phyloP scores from a whole-genome alignment of 2,888 invertebrate species.

The Apeira syringaria region DNA sequence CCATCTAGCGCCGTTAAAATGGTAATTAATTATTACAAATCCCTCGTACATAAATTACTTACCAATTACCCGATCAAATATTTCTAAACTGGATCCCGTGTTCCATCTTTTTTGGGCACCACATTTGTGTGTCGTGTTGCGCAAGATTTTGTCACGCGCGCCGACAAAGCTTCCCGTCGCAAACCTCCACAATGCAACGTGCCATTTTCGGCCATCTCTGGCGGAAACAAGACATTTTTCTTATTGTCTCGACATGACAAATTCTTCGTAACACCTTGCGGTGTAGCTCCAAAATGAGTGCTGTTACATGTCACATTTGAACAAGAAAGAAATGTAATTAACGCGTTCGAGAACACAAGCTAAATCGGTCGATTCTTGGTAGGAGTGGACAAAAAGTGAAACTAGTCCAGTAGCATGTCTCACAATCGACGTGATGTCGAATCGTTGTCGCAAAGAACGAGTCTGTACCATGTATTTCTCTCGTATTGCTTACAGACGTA shows the following conservation, averaged over 20 bases:
- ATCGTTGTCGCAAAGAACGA: constrained; percentile 77
- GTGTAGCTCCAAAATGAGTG: constrained; percentile 29
- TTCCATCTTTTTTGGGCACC: constrained; percentile 16
- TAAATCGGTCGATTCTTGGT: constrained; percentile 61
- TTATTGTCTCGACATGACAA: constrained; percentile 32
- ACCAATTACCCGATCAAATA: constrained; percentile 55
- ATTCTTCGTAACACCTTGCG: constrained; percentile 65
- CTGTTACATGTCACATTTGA: background rate
- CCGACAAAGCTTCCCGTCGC: constrained; percentile 40
- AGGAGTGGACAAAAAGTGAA: constrained; percentile 63
- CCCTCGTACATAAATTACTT: constrained; percentile 68
- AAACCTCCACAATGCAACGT: constrained; percentile 60
- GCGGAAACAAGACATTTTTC: constrained; percentile 64
- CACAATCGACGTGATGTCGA: constrained; percentile 80
- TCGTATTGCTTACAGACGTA: constrained; percentile 92
- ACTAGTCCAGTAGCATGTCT: constrained; percentile 73
- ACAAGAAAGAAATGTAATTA: constrained; percentile 50
- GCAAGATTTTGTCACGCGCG: constrained; percentile 63
- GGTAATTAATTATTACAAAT: constrained; percentile 81
- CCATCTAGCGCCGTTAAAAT: constrained; percentile 77
- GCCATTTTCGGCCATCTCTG: constrained; percentile 60
- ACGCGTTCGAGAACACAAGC: constrained; percentile 75
- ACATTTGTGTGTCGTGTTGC: constrained; percentile 34
- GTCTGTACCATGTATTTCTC: constrained; percentile 81
- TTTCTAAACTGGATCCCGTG: constrained; percentile 42